These are phyloP conservation scores for Brachypalpus laphriformis DNA, from an alignment of 2,888 invertebrate genomes.

Conservation along the genomic window DNA sequence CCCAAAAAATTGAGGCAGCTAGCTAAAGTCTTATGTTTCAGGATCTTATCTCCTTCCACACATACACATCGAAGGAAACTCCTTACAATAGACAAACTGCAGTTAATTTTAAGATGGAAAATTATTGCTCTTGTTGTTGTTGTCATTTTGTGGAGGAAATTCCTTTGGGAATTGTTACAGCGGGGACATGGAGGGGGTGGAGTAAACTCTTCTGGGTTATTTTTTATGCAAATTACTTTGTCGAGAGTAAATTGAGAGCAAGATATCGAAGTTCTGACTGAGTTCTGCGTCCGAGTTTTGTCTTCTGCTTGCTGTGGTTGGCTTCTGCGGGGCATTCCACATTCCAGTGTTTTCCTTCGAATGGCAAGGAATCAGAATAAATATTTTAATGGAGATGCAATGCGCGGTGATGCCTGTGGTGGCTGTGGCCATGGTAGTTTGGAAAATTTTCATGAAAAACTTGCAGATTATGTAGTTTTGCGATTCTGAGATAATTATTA, in stretches of 20 bases:
- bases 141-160: constrained; percentile 28
- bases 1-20: constrained; percentile 24
- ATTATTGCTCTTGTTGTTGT: constrained; percentile 55
- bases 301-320: neutral
- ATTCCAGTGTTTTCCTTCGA: neutral
- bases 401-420: neutral
- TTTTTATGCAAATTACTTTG: constrained; percentile 71
- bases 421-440: neutral
- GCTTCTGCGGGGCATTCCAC: neutral
- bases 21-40: constrained; percentile 44
- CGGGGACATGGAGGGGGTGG: neutral
- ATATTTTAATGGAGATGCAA: constrained; percentile 47
- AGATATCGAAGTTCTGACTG: constrained; percentile 44
- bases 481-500: constrained; percentile 46
- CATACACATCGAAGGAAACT: neutral
- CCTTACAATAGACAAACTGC: constrained; percentile 64
- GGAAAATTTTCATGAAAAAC: constrained; percentile 21
- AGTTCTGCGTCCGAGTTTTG: constrained; percentile 12
- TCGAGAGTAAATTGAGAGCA: constrained; percentile 61
- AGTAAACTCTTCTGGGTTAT: constrained; percentile 38
- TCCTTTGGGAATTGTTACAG: constrained; percentile 21
- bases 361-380: constrained; percentile 53
- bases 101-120: constrained; percentile 72
- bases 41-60: constrained; percentile 55
- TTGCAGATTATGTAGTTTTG: constrained; percentile 53